Evolutionary conservation across 2,888 invertebrate genomes (phyloP), one percentile per base, ranked within the genome.

Genomic region (Apamea sordens): DNA sequence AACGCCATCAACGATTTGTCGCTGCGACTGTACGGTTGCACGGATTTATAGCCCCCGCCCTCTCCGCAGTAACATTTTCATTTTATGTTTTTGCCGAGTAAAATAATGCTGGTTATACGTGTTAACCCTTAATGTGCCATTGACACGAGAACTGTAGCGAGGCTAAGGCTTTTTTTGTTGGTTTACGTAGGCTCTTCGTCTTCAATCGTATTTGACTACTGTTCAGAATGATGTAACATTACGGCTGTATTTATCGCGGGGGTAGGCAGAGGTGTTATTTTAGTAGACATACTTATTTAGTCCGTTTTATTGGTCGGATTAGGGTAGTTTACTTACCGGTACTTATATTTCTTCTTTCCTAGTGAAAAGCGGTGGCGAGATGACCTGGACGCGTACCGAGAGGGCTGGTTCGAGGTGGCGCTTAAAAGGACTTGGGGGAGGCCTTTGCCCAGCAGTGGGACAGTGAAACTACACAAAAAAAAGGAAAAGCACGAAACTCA

Each of bases 111-210:
- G 89, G 92, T 91, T 93, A 93, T 93, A 93, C 92, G 93, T 92
- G 93, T 93, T 93, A 93, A 92, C 92, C 92, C 92, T 87, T 95
- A 95, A 95, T 95, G 94, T 90, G 90, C 89, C 92, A 93, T 94
- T 94, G 94, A 91, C 95, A 95, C 94, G 95, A 94, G 71, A 86
- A 21, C 82, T 24, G 74, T 76, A 81, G 84, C 72, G 61, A 65
- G 61, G 75, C 63, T 77, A 47, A 36, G 36, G 47, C 28, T 67
- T 67, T 4, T 85, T 88, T 81, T 89, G 86, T 80, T 82, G 74
- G 82, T 86, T 82, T 85, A 81, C 50, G n/a, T 15, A 56, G 47
- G 53, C 73, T 76, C 81, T 82, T 85, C 84, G 78, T 88, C 74
- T 85, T 87, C 74, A 71, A 82, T 79, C 64, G 61, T 69, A 53